Evolutionary conservation across 2,797 vertebrate species (phyloP), one percentile per base, ranked within the genome.

Genomic region (Lagocephalus sceleratus): DNA sequence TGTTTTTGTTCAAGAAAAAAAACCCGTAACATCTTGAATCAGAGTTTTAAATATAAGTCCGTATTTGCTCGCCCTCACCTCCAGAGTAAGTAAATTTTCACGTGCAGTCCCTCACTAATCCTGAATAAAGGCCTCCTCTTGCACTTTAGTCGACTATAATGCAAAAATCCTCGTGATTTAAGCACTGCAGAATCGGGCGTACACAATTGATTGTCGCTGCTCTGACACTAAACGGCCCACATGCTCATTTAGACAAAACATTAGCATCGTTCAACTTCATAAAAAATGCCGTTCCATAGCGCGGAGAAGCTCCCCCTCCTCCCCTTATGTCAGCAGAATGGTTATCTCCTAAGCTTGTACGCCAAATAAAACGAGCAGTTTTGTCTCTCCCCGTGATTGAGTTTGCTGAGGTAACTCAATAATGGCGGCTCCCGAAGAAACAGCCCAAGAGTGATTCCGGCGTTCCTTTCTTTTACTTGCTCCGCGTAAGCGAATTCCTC

Each of bases 371-470:
- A 54, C 8, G 0, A 7, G 23, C 41, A 7, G 8, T 48, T 61
- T 51, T n/a, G 51, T 50, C 39, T 20, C 40, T 41, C 51, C 54
- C 23, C 32, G 25, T 47, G 43, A 43, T 51, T 60, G 5, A 49
- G 35, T 75, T 75, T 69, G 53, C 60, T 50, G 58, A 19, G 52
- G 26, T 54, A 73, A 66, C 51, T 66, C 29, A 64, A 42, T 51
- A 51, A 52, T 14, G 50, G 10, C 16, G 42, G 47, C 51, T 55
- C 38, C 46, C 60, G 44, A 64, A 60, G 57, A 54, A 55, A 65
- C 39, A 47, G 38, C 22, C 25, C 20, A 39, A 29, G 20, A 51
- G 26, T 23, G 10, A 47, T 53, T 62, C 20, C 42, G 47, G n/a
- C 53, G 5, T 50, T 65, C 6, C 15, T 63, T 70, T 42, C 12